Conservation (phyloP, 1,140 invertebrate genomes). For the Drosophila pruinosa region DNA sequence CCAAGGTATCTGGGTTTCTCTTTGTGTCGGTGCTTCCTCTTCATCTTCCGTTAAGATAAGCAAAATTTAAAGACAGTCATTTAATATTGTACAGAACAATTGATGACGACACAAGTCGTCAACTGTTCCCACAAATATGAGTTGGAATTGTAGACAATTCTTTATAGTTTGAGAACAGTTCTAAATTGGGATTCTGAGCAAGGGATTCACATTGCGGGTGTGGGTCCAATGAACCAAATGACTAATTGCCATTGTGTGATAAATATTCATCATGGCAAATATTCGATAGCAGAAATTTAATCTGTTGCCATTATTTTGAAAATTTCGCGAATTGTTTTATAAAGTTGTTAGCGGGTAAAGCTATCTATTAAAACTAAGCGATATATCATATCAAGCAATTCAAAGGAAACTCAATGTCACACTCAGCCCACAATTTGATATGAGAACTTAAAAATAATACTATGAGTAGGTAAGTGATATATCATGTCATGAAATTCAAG, state of each 20-base stretch:
- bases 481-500: neutral
- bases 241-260: conserved; percentile 10
- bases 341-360: neutral
- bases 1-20: neutral
- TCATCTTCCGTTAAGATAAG: conserved; percentile 26
- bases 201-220: neutral
- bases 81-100: neutral
- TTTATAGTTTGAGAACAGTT: neutral
- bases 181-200: neutral
- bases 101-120: neutral
- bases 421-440: neutral
- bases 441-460: neutral
- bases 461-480: neutral
- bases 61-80: neutral
- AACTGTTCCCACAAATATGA: conserved; percentile 1
- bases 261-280: neutral
- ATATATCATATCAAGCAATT: neutral
- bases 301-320: neutral
- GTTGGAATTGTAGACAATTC: conserved; percentile 2
- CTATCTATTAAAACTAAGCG: neutral
- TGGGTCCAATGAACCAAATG: conserved; percentile 14
- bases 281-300: neutral
- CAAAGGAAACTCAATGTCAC: conserved; percentile 1
- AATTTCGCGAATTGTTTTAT: neutral
- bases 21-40: neutral